A percentile compares a stretch with the other conserved stretches of the same genome.
Conservation (phyloP, 2,888 invertebrate species). For the Eretmocerus hayati region DNA sequence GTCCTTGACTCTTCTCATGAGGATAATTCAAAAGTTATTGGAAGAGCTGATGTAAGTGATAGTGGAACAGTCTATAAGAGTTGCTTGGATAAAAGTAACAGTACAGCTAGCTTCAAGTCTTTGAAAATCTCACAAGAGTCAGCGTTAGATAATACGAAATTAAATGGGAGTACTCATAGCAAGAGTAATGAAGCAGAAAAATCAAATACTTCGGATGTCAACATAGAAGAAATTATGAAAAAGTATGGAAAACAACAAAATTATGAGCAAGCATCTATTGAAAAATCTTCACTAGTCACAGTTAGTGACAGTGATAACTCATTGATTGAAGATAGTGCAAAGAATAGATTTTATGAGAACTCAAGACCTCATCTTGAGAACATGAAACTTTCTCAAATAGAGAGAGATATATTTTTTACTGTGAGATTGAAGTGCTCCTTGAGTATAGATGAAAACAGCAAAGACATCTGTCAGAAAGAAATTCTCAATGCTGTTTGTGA, state of each 20-base stretch:
- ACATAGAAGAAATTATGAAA: conserved; percentile 15
- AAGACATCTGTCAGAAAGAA: conserved; percentile 35
- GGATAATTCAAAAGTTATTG: conserved; percentile 15
- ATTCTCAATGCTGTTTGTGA: conserved; percentile 34
- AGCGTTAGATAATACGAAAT: background rate
- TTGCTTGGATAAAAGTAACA: background rate
- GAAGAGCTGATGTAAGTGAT: conserved; percentile 22
- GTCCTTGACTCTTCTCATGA: conserved; percentile 34
- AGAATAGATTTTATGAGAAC: conserved; percentile 10
- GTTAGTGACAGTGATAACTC: conserved; percentile 30
- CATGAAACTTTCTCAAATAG: conserved; percentile 25
- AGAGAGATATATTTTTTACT: conserved; percentile 34
- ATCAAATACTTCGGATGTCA: conserved; percentile 25
- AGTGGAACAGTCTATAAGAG: background rate
- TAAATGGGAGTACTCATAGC: background rate
- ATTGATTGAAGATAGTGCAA: conserved; percentile 7
- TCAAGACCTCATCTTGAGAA: background rate
- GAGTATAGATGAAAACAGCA: conserved; percentile 36
- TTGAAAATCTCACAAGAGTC: background rate
- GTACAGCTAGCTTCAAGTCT: conserved; percentile 2
- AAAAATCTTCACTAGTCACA: conserved; percentile 20
- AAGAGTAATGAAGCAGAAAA: background rate
- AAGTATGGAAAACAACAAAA: conserved; percentile 23
- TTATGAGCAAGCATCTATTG: conserved; percentile 18
- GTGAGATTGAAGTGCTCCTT: conserved; percentile 36